Evolutionary conservation across 1,140 invertebrate species (phyloP).

Genomic region (Hesperophylax magnus): DNA sequence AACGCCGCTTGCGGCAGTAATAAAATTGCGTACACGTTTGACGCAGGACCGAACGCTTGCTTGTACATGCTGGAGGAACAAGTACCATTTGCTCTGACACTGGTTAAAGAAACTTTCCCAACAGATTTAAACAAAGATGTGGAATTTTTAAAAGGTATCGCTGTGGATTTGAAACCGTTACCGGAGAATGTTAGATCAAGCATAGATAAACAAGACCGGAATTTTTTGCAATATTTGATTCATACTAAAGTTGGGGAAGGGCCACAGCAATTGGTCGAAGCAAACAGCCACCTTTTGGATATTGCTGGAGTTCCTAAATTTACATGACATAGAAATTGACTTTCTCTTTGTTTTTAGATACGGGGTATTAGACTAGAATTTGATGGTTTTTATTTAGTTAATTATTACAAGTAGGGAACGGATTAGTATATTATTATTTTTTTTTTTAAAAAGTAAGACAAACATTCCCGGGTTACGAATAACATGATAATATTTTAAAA

Average conservation of each 20-base stretch:
- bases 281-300: slow-evolving; percentile 72
- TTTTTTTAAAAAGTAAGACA: no score
- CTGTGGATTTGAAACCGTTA: slow-evolving; percentile 59
- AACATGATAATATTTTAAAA: no score
- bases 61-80: slow-evolving; percentile 87
- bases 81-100: slow-evolving; percentile 76
- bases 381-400: no score
- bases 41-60: slow-evolving; percentile 97
- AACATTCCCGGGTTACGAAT: no score
- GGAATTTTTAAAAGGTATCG: slow-evolving; percentile 75
- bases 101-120: slow-evolving; percentile 83
- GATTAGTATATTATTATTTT: no score
- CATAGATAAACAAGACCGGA: slow-evolving; percentile 65
- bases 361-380: slow-evolving; percentile 4
- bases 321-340: slow-evolving; percentile 43
- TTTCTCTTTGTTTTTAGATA: neutral
- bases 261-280: slow-evolving; percentile 71
- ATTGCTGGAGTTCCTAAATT: slow-evolving; percentile 67
- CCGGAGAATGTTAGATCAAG: slow-evolving; percentile 62
- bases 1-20: slow-evolving; percentile 77
- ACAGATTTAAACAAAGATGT: slow-evolving; percentile 62
- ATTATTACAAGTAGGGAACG: no score
- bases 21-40: slow-evolving; percentile 95
- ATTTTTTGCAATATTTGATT: slow-evolving; percentile 87
- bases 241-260: slow-evolving; percentile 84